phyloP scores from a whole-genome alignment of 2,888 invertebrate genomes.

The Troides helena region DNA sequence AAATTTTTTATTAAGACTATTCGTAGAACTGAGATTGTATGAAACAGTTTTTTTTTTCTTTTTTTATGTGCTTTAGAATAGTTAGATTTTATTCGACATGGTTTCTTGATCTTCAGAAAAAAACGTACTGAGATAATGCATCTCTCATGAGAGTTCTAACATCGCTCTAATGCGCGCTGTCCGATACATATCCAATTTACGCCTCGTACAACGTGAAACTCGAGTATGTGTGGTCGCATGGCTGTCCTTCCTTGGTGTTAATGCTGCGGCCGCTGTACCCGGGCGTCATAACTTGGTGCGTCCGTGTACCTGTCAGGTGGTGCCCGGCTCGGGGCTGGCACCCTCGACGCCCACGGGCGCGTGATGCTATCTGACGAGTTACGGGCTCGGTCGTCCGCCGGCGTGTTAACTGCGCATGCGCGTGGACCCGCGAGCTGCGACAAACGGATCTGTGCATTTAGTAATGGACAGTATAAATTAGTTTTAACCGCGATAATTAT shows the following conservation, averaged over 20 bases:
- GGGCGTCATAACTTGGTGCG: slow-evolving; percentile 16
- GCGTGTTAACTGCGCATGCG: slow-evolving; percentile 10
- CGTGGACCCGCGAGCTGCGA: neutral
- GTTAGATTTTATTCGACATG: no score
- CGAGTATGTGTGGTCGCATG: slow-evolving; percentile 9
- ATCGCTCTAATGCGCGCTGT: neutral
- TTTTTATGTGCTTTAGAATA: no score
- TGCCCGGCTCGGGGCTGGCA: slow-evolving; percentile 8
- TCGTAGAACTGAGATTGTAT: no score
- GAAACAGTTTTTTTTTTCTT: no score
- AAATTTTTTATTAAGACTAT: no score
- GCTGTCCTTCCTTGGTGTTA: slow-evolving; percentile 14
- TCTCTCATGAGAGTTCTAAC: neutral
- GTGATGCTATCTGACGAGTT: slow-evolving; percentile 23
- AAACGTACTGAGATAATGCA: no score
- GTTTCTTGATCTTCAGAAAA: no score
- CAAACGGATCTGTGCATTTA: neutral
- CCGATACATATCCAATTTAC: slow-evolving; percentile 10
- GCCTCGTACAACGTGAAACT: slow-evolving; percentile 3
- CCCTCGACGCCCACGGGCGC: slow-evolving; percentile 22
- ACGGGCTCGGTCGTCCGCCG: slow-evolving; percentile 11
- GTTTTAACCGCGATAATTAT: no score
- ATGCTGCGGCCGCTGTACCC: slow-evolving; percentile 8
- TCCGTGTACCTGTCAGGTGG: slow-evolving; percentile 24
- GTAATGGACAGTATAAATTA: no score